Percentiles rank a stretch among this genome's conserved stretches.
These are phyloP conservation scores for Drosophila pachea DNA, from an alignment of 1,140 invertebrate genomes.

Conservation along the genomic window DNA sequence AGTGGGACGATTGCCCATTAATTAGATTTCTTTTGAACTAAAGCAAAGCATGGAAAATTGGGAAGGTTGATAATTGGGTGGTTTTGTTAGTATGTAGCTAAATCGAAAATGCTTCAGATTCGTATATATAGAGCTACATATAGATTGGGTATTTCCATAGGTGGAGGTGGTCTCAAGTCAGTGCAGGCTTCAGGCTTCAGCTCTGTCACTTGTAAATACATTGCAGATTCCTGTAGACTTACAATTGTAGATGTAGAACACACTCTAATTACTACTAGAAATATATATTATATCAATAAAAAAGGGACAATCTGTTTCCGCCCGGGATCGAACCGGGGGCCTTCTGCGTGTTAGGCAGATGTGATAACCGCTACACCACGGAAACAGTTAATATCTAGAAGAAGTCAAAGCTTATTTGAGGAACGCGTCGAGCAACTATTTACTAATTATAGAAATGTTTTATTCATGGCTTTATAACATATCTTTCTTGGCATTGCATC, in stretches of 20 bases:
- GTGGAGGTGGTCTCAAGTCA: too few relatives aligned
- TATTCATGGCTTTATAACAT: not conserved
- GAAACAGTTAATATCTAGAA: conserved; percentile 51
- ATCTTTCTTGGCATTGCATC: not conserved
- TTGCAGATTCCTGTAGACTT: too few relatives aligned
- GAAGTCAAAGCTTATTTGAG: conserved; percentile 1
- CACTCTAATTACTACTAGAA: not conserved
- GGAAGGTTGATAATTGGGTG: too few relatives aligned
- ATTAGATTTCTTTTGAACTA: too few relatives aligned
- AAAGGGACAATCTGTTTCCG: conserved; percentile 65
- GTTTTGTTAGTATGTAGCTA: too few relatives aligned
- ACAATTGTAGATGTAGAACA: too few relatives aligned
- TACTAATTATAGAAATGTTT: not conserved
- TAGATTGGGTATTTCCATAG: too few relatives aligned
- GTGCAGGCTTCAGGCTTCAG: too few relatives aligned
- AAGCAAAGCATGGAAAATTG: too few relatives aligned
- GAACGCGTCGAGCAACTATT: not conserved
- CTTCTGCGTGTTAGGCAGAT: conserved; percentile 79
- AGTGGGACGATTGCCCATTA: conserved; percentile 3
- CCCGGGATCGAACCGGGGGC: conserved; percentile 79
- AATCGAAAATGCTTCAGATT: too few relatives aligned
- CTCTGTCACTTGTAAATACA: too few relatives aligned
- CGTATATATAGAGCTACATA: too few relatives aligned
- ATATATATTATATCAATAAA: not conserved
- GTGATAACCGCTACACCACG: conserved; percentile 79